phyloP scores from a whole-genome alignment of 2,797 vertebrate genomes.

The Sitta carolinensis region DNA sequence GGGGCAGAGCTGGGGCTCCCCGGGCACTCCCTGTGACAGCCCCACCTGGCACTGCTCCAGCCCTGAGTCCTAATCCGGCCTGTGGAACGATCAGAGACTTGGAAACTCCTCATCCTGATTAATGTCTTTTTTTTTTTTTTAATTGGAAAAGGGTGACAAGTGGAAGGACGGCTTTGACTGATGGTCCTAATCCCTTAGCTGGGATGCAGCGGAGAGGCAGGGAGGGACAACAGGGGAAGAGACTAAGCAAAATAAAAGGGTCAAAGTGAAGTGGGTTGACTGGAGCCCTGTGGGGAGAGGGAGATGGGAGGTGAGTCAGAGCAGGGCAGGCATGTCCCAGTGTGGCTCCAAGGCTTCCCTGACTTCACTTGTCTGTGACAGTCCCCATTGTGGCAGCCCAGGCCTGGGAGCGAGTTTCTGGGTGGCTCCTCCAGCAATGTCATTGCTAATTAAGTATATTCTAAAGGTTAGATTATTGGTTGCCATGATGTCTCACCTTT shows the following conservation, averaged over 20 bases:
- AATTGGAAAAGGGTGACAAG: not conserved
- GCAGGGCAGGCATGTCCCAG: not conserved
- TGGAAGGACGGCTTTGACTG: not conserved
- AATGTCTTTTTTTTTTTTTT: not conserved
- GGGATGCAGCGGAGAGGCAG: not conserved
- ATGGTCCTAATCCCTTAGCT: not conserved
- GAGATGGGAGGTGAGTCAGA: not conserved
- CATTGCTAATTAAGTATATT: constrained; percentile 34
- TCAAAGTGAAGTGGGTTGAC: not conserved
- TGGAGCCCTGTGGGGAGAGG: not conserved
- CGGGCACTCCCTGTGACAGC: rapidly evolving
- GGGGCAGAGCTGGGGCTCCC: not conserved
- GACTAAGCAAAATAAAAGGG: not conserved
- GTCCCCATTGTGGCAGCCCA: not conserved
- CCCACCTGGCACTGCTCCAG: not conserved
- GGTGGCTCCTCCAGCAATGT: constrained; percentile 52
- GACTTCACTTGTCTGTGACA: not conserved
- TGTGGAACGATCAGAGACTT: not conserved
- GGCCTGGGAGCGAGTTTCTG: constrained; percentile 16
- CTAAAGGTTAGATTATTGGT: constrained; percentile 16
- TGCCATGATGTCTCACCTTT: not conserved
- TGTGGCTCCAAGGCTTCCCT: not conserved
- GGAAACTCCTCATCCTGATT: not conserved
- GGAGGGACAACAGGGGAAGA: not conserved
- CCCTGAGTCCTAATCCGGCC: not conserved